Base-by-base conservation (phyloP, 2,797 vertebrate species). In the Melanogrammus aeglefinus region DNA sequence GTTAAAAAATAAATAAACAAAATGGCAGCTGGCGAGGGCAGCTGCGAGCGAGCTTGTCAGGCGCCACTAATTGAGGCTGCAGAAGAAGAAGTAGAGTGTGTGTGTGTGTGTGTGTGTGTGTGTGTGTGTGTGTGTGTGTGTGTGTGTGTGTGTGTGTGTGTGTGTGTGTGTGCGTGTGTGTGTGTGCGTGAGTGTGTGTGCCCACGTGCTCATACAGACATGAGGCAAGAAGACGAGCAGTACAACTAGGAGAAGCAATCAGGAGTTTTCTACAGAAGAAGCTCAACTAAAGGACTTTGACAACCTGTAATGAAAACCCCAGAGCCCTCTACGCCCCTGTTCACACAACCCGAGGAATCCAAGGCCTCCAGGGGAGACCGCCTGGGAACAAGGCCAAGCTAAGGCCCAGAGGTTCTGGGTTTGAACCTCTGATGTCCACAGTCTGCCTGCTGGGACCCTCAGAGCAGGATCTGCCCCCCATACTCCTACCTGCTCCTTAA, bases 51-150 rank as follows among this genome's bases (percentile, higher is more conserved):
- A 47, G 82, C 88, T 91, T 89, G 91, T 93, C 91, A 91, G 87
- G 88, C 89, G 85, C 77, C 6, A 39, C 89, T 93, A 91, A 94
- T 92, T 91, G 90, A 91, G 90, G 88, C 83, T 88, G 89, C 85
- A 85, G 89, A 91, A 74, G 38, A 74, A 74, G 38, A 36, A 41
- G 38, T 18, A 12, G 8, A n/a, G 73, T 31, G 27, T 72, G 70
- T 72, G 70, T 63, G 51, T 63, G 51, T 63, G 51, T 63, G 69
- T 71, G 69, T 71, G 69, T 71, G 69, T 71, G 69, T 71, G 66
- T 70, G 66, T 70, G 14, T 1, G 16, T 51, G 47, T 51, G 47
- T 70, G 66, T 70, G 66, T 29, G 66, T 70, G n/a, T 27, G n/a
- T 70, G n/a, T 70, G 66, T n/a, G 66, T 27, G 66, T 31, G 27